Conservation (phyloP, 2,113 vertebrate genomes). For the Orientallactaga bullata region DNA sequence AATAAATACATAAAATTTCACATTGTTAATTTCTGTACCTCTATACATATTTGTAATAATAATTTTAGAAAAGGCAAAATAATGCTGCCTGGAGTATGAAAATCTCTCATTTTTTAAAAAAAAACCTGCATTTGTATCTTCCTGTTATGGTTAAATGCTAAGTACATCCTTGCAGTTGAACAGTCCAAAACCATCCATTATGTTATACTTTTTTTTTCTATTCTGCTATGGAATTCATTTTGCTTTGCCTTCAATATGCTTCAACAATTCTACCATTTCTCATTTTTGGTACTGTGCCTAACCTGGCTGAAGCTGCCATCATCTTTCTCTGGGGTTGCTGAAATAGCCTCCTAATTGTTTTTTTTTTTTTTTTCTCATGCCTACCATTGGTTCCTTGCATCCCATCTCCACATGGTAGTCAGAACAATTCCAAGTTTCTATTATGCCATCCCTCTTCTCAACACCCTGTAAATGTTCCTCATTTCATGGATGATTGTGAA, state of each 20-base stretch:
- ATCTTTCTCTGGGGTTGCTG: neutral
- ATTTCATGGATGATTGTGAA: conserved; percentile 15
- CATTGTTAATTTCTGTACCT: neutral
- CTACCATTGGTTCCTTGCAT: neutral
- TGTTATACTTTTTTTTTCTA: neutral
- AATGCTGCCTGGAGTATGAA: neutral
- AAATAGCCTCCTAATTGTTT: neutral
- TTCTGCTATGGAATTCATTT: neutral
- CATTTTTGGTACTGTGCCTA: neutral
- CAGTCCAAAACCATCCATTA: neutral
- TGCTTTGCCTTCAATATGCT: neutral
- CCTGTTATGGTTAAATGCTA: neutral
- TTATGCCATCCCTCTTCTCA: neutral
- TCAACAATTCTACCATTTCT: neutral
- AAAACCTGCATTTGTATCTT: neutral
- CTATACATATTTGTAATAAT: neutral
- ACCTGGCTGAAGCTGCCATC: neutral
- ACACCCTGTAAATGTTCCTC: neutral
- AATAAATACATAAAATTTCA: neutral
- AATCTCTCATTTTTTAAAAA: neutral
- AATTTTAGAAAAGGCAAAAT: neutral
- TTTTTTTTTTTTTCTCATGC: neutral
- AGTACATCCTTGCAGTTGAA: neutral
- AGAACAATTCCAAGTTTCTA: neutral
- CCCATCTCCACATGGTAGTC: neutral